Conservation (phyloP, 35 echinoderm and acorn worm species). For the Amphiura filiformis region DNA sequence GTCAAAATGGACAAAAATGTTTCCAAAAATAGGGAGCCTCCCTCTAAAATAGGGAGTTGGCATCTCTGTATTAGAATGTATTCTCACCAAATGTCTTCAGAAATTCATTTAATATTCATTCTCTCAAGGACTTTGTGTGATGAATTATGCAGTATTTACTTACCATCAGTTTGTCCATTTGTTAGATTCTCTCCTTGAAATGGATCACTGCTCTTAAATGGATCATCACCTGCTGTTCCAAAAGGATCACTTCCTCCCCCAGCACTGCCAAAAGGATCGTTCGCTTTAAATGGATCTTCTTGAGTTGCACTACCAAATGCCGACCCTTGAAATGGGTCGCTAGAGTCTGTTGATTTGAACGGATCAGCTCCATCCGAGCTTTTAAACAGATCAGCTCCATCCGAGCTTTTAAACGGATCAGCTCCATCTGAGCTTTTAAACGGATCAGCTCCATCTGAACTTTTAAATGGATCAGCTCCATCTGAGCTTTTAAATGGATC, state of each 20-base stretch:
- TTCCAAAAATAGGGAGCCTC: too few relatives aligned
- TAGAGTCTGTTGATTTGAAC: slow-evolving; percentile 31
- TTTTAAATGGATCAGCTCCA: background rate
- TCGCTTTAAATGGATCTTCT: slow-evolving; percentile 65
- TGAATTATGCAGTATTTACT: too few relatives aligned
- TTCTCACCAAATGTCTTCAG: too few relatives aligned
- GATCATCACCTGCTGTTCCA: background rate
- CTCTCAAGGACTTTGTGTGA: too few relatives aligned
- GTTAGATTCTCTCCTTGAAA: background rate
- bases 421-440: background rate
- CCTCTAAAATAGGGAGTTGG: too few relatives aligned
- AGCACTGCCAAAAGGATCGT: slow-evolving; percentile 64
- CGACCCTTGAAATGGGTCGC: slow-evolving; percentile 62
- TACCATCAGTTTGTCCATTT: background rate
- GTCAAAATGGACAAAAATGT: too few relatives aligned
- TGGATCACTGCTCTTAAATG: slow-evolving; percentile 18
- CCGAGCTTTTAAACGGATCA: slow-evolving; percentile 15
- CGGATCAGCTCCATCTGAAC: background rate
- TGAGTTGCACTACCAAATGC: background rate
- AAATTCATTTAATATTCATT: too few relatives aligned
- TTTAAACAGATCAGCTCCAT: slow-evolving; percentile 3
- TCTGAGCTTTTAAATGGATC: background rate
- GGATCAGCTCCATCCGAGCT: background rate
- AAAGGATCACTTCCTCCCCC: background rate
- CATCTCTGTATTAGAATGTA: too few relatives aligned